phyloP scores from a whole-genome alignment of 2,888 invertebrate genomes.

The Lottia scabra region DNA sequence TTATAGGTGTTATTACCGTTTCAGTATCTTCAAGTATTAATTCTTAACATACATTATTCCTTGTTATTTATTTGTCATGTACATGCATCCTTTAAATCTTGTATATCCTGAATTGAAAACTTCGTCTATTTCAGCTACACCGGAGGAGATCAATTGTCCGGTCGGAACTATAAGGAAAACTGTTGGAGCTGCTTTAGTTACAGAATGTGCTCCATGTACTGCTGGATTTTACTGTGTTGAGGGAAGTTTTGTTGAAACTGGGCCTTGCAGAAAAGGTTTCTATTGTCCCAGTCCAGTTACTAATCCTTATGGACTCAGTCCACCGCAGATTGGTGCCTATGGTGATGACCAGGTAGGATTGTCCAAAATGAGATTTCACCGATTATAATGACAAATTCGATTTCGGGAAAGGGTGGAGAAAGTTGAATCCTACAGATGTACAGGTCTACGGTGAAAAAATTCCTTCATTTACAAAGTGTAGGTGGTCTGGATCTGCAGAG shows the following conservation, averaged over 20 bases:
- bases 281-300: constrained; percentile 62
- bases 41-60: too few species aligned
- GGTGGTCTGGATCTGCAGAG: too few species aligned
- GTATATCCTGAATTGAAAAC: not conserved
- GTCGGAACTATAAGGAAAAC: constrained; percentile 61
- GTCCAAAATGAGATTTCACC: not conserved
- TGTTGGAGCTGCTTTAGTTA: constrained; percentile 44
- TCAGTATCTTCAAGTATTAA: too few species aligned
- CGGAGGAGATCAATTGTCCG: constrained; percentile 63
- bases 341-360: constrained; percentile 55
- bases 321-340: constrained; percentile 60
- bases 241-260: constrained; percentile 45
- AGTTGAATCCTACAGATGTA: too few species aligned
- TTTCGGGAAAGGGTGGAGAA: too few species aligned
- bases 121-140: constrained; percentile 50
- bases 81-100: too few species aligned
- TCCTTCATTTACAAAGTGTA: too few species aligned
- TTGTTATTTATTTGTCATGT: too few species aligned
- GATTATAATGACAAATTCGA: too few species aligned
- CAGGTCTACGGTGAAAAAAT: too few species aligned
- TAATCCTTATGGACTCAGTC: constrained; percentile 55
- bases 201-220: constrained; percentile 61
- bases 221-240: constrained; percentile 64
- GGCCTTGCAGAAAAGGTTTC: constrained; percentile 56
- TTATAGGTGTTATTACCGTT: too few species aligned